phyloP scores from a whole-genome alignment of 2,113 vertebrate genomes.

The Ctenodactylus gundi region DNA sequence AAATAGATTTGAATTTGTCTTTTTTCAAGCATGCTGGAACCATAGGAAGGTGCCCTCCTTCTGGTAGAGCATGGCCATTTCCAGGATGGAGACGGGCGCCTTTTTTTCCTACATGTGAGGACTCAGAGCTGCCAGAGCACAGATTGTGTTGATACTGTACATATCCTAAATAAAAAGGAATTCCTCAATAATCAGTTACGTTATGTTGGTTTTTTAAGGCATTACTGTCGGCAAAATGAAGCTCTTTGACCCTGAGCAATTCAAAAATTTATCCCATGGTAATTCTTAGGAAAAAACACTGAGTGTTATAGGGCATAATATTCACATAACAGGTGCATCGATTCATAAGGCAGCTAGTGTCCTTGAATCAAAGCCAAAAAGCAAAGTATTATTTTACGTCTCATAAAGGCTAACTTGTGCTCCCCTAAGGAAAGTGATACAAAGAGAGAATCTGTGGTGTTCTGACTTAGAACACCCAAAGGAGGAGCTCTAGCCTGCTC shows the following conservation, averaged over 20 bases:
- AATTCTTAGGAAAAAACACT: not conserved
- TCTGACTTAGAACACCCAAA: not conserved
- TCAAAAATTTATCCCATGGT: not conserved
- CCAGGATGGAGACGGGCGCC: too few species aligned
- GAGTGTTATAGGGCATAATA: not conserved
- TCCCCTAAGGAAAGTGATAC: not conserved
- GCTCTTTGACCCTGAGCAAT: not conserved
- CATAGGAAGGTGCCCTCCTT: not conserved
- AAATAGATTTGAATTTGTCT: not conserved
- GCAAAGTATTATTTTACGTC: not conserved
- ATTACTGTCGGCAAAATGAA: constrained; percentile 19
- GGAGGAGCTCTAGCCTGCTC: constrained; percentile 1
- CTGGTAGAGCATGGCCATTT: not conserved
- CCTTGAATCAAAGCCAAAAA: constrained; percentile 46
- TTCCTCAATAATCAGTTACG: not conserved
- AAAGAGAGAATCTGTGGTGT: not conserved
- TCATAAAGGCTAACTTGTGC: not conserved
- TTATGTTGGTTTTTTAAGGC: not conserved
- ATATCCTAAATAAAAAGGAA: not conserved
- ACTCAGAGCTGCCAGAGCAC: not conserved
- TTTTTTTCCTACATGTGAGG: not conserved
- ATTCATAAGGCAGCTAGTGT: not conserved
- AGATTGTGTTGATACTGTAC: not conserved
- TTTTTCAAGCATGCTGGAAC: not conserved
- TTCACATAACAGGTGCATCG: not conserved